These are phyloP conservation scores for Caenorhabditis sp. DNA, from an alignment of 2,888 invertebrate species.

Conservation along the genomic window DNA sequence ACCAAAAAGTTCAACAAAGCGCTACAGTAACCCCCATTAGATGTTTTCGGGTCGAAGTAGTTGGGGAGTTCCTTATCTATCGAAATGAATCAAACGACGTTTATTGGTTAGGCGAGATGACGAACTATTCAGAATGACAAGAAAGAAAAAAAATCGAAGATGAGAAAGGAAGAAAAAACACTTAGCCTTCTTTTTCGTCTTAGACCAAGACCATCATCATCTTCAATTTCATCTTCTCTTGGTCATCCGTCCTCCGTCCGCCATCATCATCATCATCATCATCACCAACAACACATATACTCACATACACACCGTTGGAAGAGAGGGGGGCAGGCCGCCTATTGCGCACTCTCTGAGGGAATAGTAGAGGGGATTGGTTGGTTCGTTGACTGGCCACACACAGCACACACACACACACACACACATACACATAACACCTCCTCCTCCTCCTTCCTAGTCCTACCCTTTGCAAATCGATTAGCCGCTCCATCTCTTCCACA, in stretches of 20 bases:
- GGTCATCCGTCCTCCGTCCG: slow-evolving; percentile 26
- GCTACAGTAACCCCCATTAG: not conserved
- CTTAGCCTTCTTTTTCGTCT: slow-evolving; percentile 27
- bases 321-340: slow-evolving; percentile 1
- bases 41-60: not conserved
- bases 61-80: slow-evolving; percentile 1
- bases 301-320: slow-evolving; percentile 13
- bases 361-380: too few relatives aligned
- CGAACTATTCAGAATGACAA: not conserved
- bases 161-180: slow-evolving; percentile 25
- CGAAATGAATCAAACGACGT: slow-evolving; percentile 9
- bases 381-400: slow-evolving; percentile 3
- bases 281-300: slow-evolving; percentile 32
- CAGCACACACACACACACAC: not conserved
- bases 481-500: slow-evolving; percentile 5
- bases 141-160: not conserved
- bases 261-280: slow-evolving; percentile 1
- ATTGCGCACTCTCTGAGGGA: slow-evolving; percentile 1
- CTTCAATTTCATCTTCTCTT: slow-evolving; percentile 32
- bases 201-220: slow-evolving; percentile 4
- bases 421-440: slow-evolving; percentile 32
- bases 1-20: not conserved
- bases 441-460: not conserved
- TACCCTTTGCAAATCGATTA: slow-evolving; percentile 43
- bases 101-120: not conserved